phyloP scores from a whole-genome alignment of 2,888 invertebrate species.

The Protodeltote pygarga region DNA sequence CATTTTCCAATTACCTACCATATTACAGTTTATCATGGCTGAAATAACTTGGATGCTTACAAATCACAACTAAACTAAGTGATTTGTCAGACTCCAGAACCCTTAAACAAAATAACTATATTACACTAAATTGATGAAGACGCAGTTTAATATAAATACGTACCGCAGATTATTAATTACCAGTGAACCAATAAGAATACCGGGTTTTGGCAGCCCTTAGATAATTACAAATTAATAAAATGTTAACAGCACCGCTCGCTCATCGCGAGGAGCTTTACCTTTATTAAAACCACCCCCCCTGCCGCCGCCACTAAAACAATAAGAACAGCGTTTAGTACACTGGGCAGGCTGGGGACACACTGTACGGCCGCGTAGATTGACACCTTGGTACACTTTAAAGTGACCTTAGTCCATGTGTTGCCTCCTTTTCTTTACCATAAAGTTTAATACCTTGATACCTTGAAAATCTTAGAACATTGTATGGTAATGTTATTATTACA shows the following conservation, averaged over 20 bases:
- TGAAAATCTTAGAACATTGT: slow-evolving; percentile 83
- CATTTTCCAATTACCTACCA: too few relatives aligned
- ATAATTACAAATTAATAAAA: slow-evolving; percentile 82
- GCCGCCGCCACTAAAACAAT: slow-evolving; percentile 98
- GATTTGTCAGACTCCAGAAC: slow-evolving; percentile 5
- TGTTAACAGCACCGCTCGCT: slow-evolving; percentile 92
- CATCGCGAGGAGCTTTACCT: slow-evolving; percentile 96
- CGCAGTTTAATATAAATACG: slow-evolving; percentile 6
- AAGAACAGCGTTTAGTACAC: slow-evolving; percentile 92
- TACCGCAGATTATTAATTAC: slow-evolving; percentile 36
- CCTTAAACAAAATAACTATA: slow-evolving; percentile 1
- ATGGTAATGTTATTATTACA: slow-evolving; percentile 69
- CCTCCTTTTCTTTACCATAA: slow-evolving; percentile 88
- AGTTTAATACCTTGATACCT: slow-evolving; percentile 80
- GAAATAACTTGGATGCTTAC: background rate
- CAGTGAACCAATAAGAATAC: slow-evolving; percentile 58
- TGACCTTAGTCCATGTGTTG: slow-evolving; percentile 78
- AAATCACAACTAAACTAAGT: background rate
- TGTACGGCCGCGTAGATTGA: slow-evolving; percentile 86
- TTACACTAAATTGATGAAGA: slow-evolving; percentile 4
- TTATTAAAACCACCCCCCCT: slow-evolving; percentile 98
- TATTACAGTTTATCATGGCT: too few relatives aligned
- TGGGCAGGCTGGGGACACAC: slow-evolving; percentile 86
- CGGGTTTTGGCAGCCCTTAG: slow-evolving; percentile 84
- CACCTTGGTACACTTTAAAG: slow-evolving; percentile 83